Conservation (phyloP, 2,797 vertebrate species). For the Catharus ustulatus region DNA sequence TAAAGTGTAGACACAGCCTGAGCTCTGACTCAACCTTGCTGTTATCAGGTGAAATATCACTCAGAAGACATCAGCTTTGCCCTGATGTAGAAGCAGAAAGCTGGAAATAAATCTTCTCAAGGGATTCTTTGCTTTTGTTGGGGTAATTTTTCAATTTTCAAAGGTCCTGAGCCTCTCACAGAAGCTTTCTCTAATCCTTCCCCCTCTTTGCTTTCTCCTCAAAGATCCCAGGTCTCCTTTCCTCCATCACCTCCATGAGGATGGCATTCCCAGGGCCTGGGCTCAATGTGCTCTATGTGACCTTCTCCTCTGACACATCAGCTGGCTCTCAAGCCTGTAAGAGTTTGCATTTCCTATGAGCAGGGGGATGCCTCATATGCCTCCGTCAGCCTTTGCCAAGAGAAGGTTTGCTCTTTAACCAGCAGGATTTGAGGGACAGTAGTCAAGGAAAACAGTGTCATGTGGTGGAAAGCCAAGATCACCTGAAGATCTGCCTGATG, state of each 20-base stretch:
- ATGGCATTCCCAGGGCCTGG: background rate
- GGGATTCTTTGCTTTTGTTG: background rate
- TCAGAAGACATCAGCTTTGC: background rate
- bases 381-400: background rate
- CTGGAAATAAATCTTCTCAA: background rate
- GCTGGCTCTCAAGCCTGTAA: background rate
- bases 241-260: background rate
- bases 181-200: background rate
- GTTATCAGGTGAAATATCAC: background rate
- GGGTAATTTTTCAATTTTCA: background rate
- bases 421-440: background rate
- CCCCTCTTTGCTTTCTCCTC: background rate
- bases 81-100: background rate
- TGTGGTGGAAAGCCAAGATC: background rate
- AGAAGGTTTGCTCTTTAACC: conserved; percentile 19
- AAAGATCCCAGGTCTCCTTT: background rate
- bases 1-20: background rate
- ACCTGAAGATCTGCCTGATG: background rate
- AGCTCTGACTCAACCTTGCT: background rate
- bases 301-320: conserved; percentile 19
- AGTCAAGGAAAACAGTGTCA: background rate
- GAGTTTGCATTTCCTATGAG: conserved; percentile 24
- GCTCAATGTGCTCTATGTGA: conserved; percentile 28
- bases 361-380: background rate
- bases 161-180: background rate